Base-by-base conservation (phyloP, 2,888 invertebrate species). In the Drosophila borborema region DNA sequence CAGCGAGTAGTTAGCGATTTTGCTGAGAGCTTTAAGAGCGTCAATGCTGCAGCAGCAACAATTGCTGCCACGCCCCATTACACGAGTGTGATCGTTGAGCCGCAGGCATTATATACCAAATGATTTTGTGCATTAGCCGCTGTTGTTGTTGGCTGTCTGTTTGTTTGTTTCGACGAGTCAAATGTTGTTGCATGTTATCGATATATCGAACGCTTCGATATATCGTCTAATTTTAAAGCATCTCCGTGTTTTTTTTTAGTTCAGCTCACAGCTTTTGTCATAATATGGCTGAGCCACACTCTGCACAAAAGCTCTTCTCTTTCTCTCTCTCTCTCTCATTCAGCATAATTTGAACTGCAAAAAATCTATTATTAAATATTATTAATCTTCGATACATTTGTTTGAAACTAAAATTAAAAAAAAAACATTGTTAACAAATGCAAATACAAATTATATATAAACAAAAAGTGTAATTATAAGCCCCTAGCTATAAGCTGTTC, bases 51-150 rank as follows among this genome's bases (percentile, higher is more conserved):
- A 38, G 82, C 83, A 40, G 89, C 81, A 23, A 73, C 81, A 28
- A 77, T 87, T 43, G 85, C 80, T 40, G 62, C 90, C 66, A 86
- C 90, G 77, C 90, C 92, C 46, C 92, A 93, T 61, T 94, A 98
- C 88, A 97, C 98, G 0, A 98, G 98, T 91, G 98, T 98, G 8
- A 99, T 99, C 77, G 98, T 98, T 0, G 98, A 98, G 88, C 96
- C 98, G 0, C 98, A 98, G n/a, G 88, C 97, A 98, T 89, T 92
- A 92, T 67, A 91, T 94, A 77, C 91, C 94, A 34, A 94, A 94
- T 81, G 94, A 94, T 84, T 95, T 94, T 91, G 94, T 95, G 66
- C 94, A 94, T 93, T 94, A 91, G 89, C 91, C 65, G 64, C 51
- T 64, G 69, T 51, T 31, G 18, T 31, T 34, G 58, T n/a, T 23